Percentiles rank a stretch among this genome's conserved stretches.
Conservation (phyloP, 2,797 vertebrate species). For the Sparus aurata region DNA sequence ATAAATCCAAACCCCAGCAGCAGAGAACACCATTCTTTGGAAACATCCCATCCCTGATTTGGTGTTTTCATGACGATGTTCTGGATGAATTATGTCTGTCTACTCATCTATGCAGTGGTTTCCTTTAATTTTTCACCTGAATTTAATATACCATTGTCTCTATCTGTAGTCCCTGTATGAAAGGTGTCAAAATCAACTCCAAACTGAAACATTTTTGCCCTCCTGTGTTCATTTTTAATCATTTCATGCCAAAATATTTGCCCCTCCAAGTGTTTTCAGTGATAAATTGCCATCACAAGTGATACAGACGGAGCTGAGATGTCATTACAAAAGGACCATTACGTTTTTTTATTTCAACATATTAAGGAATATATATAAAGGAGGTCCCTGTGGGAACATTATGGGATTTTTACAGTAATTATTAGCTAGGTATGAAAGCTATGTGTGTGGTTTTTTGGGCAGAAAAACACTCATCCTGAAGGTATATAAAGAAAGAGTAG, state of each 20-base stretch:
- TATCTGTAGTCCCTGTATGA: not conserved
- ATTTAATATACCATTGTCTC: not conserved
- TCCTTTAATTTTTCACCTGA: not conserved
- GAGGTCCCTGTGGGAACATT: too few species aligned
- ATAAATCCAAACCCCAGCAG: not conserved
- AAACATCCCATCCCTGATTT: not conserved
- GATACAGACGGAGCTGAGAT: not conserved
- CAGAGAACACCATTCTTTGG: not conserved
- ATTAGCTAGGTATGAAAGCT: not conserved
- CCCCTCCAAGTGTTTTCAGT: not conserved
- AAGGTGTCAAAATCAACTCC: not conserved
- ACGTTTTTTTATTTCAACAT: not conserved
- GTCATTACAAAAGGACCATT: not conserved
- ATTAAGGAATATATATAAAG: not conserved
- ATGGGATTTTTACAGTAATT: too few species aligned
- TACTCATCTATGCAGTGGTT: not conserved
- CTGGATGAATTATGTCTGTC: not conserved
- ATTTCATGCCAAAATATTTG: not conserved
- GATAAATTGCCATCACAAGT: not conserved
- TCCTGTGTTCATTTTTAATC: not conserved
- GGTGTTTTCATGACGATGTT: not conserved
- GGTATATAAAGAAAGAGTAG: conserved; percentile 5
- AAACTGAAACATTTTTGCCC: too few species aligned
- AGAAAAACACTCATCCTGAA: not conserved
- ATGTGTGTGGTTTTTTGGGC: not conserved